Base-by-base conservation (phyloP, 1,140 invertebrate species). In the Drosophila melanica region DNA sequence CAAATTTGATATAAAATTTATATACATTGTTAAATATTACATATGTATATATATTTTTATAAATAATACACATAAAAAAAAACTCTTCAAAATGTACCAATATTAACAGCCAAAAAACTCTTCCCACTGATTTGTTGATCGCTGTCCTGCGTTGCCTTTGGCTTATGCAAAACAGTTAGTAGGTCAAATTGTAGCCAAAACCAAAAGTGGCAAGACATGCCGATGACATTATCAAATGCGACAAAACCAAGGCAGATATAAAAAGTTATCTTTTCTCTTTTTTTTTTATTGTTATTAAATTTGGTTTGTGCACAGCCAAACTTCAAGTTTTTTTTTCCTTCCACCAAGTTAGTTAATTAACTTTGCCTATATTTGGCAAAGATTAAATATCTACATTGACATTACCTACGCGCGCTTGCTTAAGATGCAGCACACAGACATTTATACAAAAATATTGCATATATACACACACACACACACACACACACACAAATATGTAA, bases 181-280 rank as follows among this genome's bases (percentile, higher is more conserved):
- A 62, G 64, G 55, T 51, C 57, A 57, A 8, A 50, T 62, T 68
- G 55, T 20, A 23, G 47, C 41, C 30, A 44, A 30, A 20, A 45
- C 65, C 66, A 69, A 75, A 69, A 55, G 42, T 69, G 71, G 66
- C 47, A 59, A 67, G 14, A 67, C 54, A 59, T 42, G 65, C 66
- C 66, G 58, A 62, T 75, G 71, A 69, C 71, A 75, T 69, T 75
- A 57, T 74, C 65, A 51, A 68, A 41, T 33, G 27, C 20, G 30
- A 37, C 39, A 47, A 53, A 51, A 42, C 16, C n/a, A 39, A 37
- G 59, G 48, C 10, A 60, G 16, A 48, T 16, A 53, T 42, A 23
- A 69, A 62, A 47, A 53, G 45, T 6, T 48, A 41, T 30, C 23
- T 30, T 48, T 27, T 48, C 12, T 48, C 45, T n/a, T 5, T 16